phyloP scores from a whole-genome alignment of 2,113 vertebrate species.

The Zingel zingel region DNA sequence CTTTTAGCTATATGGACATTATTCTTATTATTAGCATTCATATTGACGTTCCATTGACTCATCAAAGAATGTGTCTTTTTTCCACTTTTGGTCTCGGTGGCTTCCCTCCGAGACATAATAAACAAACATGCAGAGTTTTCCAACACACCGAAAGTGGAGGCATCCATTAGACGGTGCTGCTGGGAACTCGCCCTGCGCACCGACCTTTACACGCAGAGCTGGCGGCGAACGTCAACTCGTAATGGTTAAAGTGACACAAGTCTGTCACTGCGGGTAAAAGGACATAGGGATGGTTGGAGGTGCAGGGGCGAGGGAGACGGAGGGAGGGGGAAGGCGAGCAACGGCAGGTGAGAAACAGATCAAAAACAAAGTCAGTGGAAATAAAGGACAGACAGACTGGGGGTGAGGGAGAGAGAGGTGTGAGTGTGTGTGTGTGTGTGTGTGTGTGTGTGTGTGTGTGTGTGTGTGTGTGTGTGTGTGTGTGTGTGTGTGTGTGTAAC shows the following conservation, averaged over 20 bases:
- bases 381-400: slow-evolving; percentile 5
- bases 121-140: slow-evolving; percentile 61
- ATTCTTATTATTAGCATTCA: too few relatives aligned
- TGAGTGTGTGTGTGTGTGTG: neutral
- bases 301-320: neutral
- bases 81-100: slow-evolving; percentile 49
- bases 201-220: slow-evolving; percentile 58
- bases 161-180: slow-evolving; percentile 35
- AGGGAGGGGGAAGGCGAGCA: slow-evolving; percentile 6
- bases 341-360: slow-evolving; percentile 48
- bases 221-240: slow-evolving; percentile 34
- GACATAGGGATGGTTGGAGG: slow-evolving; percentile 14
- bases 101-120: slow-evolving; percentile 58
- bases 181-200: slow-evolving; percentile 6
- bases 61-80: slow-evolving; percentile 57
- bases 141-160: slow-evolving; percentile 44
- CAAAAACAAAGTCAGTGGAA: slow-evolving; percentile 62
- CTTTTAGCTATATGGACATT: too few relatives aligned
- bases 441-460: too few relatives aligned
- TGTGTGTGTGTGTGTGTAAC: too few relatives aligned
- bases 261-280: slow-evolving; percentile 46
- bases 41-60: slow-evolving; percentile 61
- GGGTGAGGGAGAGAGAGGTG: slow-evolving; percentile 2
- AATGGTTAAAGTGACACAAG: slow-evolving; percentile 59
- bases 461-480: too few relatives aligned